phyloP scores from a whole-genome alignment of 2,888 invertebrate species.

The Magallana nippona region DNA sequence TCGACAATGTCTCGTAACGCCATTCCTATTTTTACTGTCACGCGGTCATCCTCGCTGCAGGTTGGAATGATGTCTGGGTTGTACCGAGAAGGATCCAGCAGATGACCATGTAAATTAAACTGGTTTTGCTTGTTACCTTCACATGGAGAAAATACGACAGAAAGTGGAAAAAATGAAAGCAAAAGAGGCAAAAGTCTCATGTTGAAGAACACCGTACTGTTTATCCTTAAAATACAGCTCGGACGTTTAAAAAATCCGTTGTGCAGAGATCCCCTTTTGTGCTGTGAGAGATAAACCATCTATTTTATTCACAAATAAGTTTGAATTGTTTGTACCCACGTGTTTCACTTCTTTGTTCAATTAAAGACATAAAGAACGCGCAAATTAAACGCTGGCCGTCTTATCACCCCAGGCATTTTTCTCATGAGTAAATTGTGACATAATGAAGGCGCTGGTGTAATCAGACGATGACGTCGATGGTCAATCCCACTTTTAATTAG shows the following conservation, averaged over 20 bases:
- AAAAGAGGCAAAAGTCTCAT: neutral
- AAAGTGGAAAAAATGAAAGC: neutral
- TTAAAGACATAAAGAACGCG: neutral
- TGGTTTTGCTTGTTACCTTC: neutral
- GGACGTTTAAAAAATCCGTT: too few relatives aligned
- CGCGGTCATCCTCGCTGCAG: neutral
- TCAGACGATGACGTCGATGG: too few relatives aligned
- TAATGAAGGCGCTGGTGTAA: too few relatives aligned
- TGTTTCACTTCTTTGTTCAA: neutral
- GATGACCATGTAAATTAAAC: constrained; percentile 9
- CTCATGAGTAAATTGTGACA: too few relatives aligned
- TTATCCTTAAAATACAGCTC: too few relatives aligned
- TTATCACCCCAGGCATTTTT: too few relatives aligned
- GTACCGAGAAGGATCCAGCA: neutral
- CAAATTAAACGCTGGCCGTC: too few relatives aligned
- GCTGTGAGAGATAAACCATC: neutral
- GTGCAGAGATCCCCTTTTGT: too few relatives aligned
- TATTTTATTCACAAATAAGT: neutral
- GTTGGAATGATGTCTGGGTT: constrained; percentile 11
- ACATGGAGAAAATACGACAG: neutral
- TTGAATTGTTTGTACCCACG: neutral
- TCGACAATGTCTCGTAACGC: constrained; percentile 33
- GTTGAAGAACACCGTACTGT: too few relatives aligned
- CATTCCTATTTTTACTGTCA: constrained; percentile 16
- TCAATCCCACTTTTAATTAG: too few relatives aligned